phyloP scores from a whole-genome alignment of 2,888 invertebrate species.

The Prosapia bicincta region DNA sequence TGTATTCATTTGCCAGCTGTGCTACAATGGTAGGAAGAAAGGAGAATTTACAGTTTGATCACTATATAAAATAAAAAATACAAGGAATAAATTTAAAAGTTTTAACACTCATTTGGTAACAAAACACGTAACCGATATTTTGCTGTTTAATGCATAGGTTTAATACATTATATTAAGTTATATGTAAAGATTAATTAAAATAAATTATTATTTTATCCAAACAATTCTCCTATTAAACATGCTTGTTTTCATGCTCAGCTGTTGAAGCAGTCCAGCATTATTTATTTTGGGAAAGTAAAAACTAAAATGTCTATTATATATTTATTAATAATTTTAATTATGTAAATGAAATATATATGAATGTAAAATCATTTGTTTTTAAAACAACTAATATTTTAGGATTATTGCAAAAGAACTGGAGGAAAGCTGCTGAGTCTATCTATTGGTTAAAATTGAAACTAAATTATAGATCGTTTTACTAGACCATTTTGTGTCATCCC shows the following conservation, averaged over 20 bases:
- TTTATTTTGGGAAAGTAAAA: too few relatives aligned
- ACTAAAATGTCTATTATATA: too few relatives aligned
- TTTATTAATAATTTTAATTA: too few relatives aligned
- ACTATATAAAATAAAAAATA: neutral
- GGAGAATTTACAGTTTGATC: conserved; percentile 22
- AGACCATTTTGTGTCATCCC: too few relatives aligned
- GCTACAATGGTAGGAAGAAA: conserved; percentile 4
- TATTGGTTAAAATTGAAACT: neutral
- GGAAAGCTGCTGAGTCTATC: neutral
- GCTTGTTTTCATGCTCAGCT: conserved; percentile 2
- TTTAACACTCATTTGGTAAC: too few relatives aligned
- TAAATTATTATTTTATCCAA: neutral
- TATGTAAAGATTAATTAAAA: neutral
- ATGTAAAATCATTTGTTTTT: too few relatives aligned
- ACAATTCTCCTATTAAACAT: neutral
- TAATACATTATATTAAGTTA: neutral
- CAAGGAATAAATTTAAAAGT: too few relatives aligned
- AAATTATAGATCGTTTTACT: neutral
- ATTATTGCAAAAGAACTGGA: neutral
- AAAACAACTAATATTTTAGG: too few relatives aligned
- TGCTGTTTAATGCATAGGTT: too few relatives aligned
- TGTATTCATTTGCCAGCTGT: conserved; percentile 23
- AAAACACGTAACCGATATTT: too few relatives aligned
- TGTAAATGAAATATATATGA: too few relatives aligned
- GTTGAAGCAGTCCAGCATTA: too few relatives aligned